These are phyloP conservation scores for Miichthys miiuy DNA, from an alignment of 2,797 vertebrate genomes.

Conservation along the genomic window DNA sequence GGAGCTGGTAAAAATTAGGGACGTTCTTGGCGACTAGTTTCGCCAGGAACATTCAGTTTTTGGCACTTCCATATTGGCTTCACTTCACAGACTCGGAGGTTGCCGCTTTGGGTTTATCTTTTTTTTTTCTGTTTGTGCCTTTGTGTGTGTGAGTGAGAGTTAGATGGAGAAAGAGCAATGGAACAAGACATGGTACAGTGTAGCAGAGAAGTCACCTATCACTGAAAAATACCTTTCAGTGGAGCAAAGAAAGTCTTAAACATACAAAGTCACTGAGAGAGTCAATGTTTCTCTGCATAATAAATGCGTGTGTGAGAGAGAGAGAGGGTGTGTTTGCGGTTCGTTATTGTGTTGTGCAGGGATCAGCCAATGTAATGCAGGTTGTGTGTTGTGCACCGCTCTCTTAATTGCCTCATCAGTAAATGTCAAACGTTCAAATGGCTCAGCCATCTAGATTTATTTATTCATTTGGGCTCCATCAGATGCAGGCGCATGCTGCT, in stretches of 20 bases:
- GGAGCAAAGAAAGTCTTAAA: conserved; percentile 1
- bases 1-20: too few relatives aligned
- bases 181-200: not conserved
- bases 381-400: conserved; percentile 58
- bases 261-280: not conserved
- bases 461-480: conserved; percentile 77
- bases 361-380: conserved; percentile 46
- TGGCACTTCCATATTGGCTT: too few relatives aligned
- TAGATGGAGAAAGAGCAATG: not conserved
- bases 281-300: conserved; percentile 11
- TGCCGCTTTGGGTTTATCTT: too few relatives aligned
- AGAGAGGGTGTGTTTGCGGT: not conserved
- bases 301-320: not conserved
- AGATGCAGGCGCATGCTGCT: conserved; percentile 67
- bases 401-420: conserved; percentile 83
- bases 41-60: too few relatives aligned
- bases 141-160: conserved; percentile 9
- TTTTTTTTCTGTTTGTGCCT: conserved; percentile 2
- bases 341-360: conserved; percentile 11
- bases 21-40: too few relatives aligned
- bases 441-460: conserved; percentile 73
- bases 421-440: conserved; percentile 81
- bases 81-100: too few relatives aligned
- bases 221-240: not conserved
- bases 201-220: not conserved